Evolutionary conservation across 1,140 invertebrate genomes (phyloP), one percentile per base, ranked within the genome.

Genomic region (Leptinotarsa undecemlineata): DNA sequence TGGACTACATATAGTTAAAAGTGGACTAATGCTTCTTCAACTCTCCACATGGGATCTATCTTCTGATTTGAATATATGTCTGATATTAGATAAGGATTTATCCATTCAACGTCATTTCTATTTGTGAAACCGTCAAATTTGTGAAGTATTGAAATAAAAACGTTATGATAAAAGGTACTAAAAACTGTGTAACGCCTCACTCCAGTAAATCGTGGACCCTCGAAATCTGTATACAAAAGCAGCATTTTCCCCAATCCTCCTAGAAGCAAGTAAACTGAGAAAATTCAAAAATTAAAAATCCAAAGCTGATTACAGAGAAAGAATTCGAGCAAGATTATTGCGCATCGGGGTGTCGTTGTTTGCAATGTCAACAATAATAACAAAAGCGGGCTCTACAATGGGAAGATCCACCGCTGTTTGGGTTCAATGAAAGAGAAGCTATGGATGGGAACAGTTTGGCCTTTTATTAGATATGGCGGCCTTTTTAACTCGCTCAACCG

Each of bases 261-360:
- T 42, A 2, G 57, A 73, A 68, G 48, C 48, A 26, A 26, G n/a
- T 64, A 68, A 68, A 68, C 66, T 47, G 51, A 20, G 64, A 75
- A 71, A 71, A 71, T 71, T 26, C 74, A 63, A 33, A 76, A 76
- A 73, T 71, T 76, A 71, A 72, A 64, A 63, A 74, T 72, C 72
- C 67, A 79, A 79, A 81, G 78, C 79, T 79, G 80, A 81, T 81
- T 81, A 80, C n/a, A 75, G 33, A 66, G 74, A 72, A 33, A 74
- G 70, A 74, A 79, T 74, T 79, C 76, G 75, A 71, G 73, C 71
- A 71, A 81, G 81, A 81, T 82, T 82, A 82, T 81, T 79, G 76
- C 81, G 78, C 81, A 68, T 74, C 78, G 67, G 81, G 81, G 81
- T 82, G 81, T 82, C 79, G 81, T 76, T 78, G 76, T 78, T 82